Evolutionary conservation across 2,888 invertebrate species (phyloP).

Genomic region (Melieria picta): DNA sequence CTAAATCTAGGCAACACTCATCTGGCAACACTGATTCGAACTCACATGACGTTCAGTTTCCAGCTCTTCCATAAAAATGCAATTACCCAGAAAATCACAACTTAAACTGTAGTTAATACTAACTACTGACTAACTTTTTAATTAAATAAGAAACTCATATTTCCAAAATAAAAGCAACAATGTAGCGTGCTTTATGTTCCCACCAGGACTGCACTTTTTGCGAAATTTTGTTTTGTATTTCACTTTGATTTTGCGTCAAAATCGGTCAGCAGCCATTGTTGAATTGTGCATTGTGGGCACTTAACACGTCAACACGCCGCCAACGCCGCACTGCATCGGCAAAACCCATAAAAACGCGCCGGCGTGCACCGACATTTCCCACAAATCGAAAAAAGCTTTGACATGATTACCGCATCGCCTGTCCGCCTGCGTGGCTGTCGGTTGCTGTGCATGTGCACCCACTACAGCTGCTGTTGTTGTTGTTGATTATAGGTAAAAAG

Average conservation of each 20-base stretch:
- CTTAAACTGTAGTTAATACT: too few relatives aligned
- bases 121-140: too few relatives aligned
- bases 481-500: background rate
- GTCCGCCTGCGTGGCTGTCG: conserved; percentile 15
- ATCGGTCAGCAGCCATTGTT: background rate
- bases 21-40: too few relatives aligned
- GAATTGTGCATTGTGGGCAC: conserved; percentile 43
- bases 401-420: conserved; percentile 50
- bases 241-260: background rate
- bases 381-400: conserved; percentile 45
- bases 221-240: too few relatives aligned
- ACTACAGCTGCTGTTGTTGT: background rate
- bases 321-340: background rate
- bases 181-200: too few relatives aligned
- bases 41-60: too few relatives aligned
- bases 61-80: too few relatives aligned
- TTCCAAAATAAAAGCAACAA: too few relatives aligned
- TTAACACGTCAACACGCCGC: conserved; percentile 55
- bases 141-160: too few relatives aligned
- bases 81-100: too few relatives aligned
- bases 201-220: too few relatives aligned
- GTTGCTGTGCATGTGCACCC: background rate
- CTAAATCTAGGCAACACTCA: too few relatives aligned
- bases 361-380: conserved; percentile 29
- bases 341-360: background rate